phyloP scores from a whole-genome alignment of 2,888 invertebrate genomes.

The Aleiodes testaceus region DNA sequence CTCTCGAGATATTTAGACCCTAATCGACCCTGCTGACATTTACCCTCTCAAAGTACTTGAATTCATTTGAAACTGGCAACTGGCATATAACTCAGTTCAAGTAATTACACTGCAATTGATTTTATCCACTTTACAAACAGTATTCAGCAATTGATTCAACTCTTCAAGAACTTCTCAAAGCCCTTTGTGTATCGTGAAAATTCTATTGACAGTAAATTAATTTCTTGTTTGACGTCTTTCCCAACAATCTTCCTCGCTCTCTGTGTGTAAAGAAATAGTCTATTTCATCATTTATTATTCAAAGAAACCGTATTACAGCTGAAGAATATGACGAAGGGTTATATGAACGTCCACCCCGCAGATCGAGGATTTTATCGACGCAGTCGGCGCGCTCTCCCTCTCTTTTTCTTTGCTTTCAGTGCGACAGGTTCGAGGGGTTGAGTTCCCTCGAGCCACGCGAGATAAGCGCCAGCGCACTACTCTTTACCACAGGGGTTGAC shows the following conservation, averaged over 20 bases:
- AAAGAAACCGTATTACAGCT: conserved; percentile 18
- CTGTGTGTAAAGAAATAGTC: conserved; percentile 4
- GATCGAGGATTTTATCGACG: conserved; percentile 40
- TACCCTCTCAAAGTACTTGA: conserved; percentile 10
- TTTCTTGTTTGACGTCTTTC: conserved; percentile 15
- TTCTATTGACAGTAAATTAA: conserved; percentile 25
- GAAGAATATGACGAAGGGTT: conserved; percentile 10
- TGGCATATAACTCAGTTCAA: conserved; percentile 1
- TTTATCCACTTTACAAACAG: conserved; percentile 19
- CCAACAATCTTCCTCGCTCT: neutral
- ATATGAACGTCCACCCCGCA: neutral
- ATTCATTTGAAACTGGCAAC: conserved; percentile 21
- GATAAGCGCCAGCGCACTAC: conserved; percentile 40
- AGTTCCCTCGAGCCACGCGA: conserved; percentile 37
- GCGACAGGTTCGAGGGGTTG: conserved; percentile 3
- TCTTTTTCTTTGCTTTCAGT: conserved; percentile 8
- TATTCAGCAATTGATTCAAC: neutral
- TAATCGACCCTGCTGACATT: conserved; percentile 9
- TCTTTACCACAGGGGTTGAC: conserved; percentile 35
- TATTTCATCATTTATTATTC: conserved; percentile 15
- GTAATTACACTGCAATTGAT: conserved; percentile 24
- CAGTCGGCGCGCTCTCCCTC: conserved; percentile 7
- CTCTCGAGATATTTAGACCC: conserved; percentile 15
- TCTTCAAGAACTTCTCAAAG: neutral
- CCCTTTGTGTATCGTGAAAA: neutral